phyloP scores from a whole-genome alignment of 2,113 vertebrate genomes.

The Xiphophorus hellerii region DNA sequence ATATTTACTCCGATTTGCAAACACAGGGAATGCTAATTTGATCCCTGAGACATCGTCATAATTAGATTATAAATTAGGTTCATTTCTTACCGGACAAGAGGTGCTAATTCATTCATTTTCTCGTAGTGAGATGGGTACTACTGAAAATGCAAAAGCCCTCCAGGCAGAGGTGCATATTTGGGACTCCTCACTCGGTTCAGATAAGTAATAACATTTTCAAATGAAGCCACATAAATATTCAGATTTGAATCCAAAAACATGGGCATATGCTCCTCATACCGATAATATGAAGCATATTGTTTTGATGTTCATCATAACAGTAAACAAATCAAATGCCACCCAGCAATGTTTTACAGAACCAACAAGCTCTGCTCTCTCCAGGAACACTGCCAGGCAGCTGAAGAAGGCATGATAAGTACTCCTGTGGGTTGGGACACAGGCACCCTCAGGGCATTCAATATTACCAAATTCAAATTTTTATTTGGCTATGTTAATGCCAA shows the following conservation, averaged over 20 bases:
- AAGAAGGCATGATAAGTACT: constrained; percentile 73
- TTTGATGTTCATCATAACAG: constrained; percentile 40
- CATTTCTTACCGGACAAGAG: constrained; percentile 70
- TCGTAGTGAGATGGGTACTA: constrained; percentile 13
- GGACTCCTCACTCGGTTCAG: constrained; percentile 22
- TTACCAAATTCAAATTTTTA: constrained; percentile 74
- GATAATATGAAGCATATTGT: constrained; percentile 28
- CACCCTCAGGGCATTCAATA: constrained; percentile 59
- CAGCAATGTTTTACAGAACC: constrained; percentile 60
- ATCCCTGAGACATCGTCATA: constrained; percentile 64
- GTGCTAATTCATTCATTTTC: constrained; percentile 70
- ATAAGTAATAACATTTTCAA: constrained; percentile 54
- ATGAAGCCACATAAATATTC: constrained; percentile 59
- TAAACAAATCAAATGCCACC: constrained; percentile 66
- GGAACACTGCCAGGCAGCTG: constrained; percentile 64
- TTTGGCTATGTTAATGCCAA: constrained; percentile 77
- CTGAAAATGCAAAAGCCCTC: constrained; percentile 24
- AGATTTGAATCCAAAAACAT: constrained; percentile 36
- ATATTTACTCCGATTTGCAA: constrained; percentile 69
- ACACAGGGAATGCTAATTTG: constrained; percentile 67
- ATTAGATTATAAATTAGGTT: constrained; percentile 77
- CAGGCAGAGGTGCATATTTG: constrained; percentile 21
- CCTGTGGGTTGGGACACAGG: constrained; percentile 70
- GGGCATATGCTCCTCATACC: constrained; percentile 15
- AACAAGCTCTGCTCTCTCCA: constrained; percentile 54